A percentile compares a stretch with the other conserved stretches of the same genome.
These are phyloP conservation scores for Artibeus lituratus DNA, from an alignment of 2,797 vertebrate species.

Conservation along the genomic window DNA sequence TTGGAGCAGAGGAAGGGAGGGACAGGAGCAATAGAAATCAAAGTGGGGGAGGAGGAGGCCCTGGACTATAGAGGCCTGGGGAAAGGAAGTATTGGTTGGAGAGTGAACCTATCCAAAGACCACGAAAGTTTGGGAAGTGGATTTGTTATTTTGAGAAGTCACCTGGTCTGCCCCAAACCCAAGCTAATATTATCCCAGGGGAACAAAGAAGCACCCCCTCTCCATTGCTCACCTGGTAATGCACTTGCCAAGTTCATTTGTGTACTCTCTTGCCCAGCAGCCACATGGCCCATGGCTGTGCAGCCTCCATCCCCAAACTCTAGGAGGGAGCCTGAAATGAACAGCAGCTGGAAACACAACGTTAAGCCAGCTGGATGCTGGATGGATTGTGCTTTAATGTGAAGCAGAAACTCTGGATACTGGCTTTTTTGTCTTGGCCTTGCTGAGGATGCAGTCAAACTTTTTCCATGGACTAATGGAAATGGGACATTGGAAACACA, in stretches of 20 bases:
- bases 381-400: not conserved
- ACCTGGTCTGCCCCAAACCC: not conserved
- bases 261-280: not conserved
- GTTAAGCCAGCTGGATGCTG: not conserved
- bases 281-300: not conserved
- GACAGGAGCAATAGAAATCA: not conserved
- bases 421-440: not conserved
- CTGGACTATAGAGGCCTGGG: not conserved
- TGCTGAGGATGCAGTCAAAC: not conserved
- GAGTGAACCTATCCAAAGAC: not conserved
- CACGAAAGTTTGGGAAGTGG: not conserved
- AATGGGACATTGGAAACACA: not conserved
- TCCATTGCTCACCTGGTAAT: not conserved
- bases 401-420: not conserved
- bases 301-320: not conserved
- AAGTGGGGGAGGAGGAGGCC: not conserved
- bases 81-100: not conserved
- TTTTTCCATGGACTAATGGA: not conserved
- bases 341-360: not conserved
- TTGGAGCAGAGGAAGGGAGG: not conserved
- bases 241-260: not conserved
- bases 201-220: not conserved
- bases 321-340: not conserved
- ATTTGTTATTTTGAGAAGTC: not conserved
- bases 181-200: not conserved